These are phyloP conservation scores for Ligdia adustata DNA, from an alignment of 2,888 invertebrate genomes.

Conservation along the genomic window DNA sequence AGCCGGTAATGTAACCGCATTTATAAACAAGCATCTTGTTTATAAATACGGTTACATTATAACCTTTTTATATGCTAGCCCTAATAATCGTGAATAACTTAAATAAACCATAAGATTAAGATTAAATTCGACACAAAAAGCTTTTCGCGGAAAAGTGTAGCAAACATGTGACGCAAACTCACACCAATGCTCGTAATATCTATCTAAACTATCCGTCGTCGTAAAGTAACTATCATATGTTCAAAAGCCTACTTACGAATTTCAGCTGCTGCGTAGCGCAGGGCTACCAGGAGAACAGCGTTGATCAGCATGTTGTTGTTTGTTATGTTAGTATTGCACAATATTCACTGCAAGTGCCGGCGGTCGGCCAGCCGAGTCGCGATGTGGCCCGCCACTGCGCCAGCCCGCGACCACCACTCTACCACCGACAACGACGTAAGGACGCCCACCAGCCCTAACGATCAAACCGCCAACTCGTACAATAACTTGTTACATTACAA, in stretches of 20 bases:
- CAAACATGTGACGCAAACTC: too few relatives aligned
- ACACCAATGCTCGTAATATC: too few relatives aligned
- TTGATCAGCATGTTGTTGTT: constrained; percentile 59
- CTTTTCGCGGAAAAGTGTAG: too few relatives aligned
- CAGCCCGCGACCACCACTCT: constrained; percentile 44
- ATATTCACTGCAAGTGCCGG: constrained; percentile 49
- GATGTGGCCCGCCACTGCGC: constrained; percentile 68
- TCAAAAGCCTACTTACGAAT: constrained; percentile 64
- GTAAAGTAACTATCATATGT: too few relatives aligned
- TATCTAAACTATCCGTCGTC: too few relatives aligned
- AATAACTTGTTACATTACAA: neutral
- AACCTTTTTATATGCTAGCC: too few relatives aligned
- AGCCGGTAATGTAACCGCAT: neutral
- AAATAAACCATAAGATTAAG: too few relatives aligned
- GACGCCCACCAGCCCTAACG: constrained; percentile 14
- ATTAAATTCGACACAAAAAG: too few relatives aligned
- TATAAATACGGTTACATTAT: too few relatives aligned
- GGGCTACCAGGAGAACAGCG: constrained; percentile 58
- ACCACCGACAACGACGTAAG: constrained; percentile 13
- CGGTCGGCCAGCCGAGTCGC: constrained; percentile 71
- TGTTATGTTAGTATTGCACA: constrained; percentile 56
- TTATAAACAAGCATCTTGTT: too few relatives aligned
- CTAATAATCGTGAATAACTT: too few relatives aligned
- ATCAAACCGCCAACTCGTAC: neutral
- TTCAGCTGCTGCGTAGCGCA: constrained; percentile 69